Percentiles rank a stretch among this genome's conserved stretches.
These are phyloP conservation scores for fruit fly (Drosophila melanogaster) DNA, from an alignment of 1,140 invertebrate genomes.

Conservation along the genomic window Release_6_plus_ISO1_MT NT_037436.4:19518501-19519000, in stretches of 20 bases:
- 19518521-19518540: slow-evolving; percentile 65
- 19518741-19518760: slow-evolving; percentile 51
- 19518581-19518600: slow-evolving; percentile 36
- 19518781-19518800: slow-evolving; percentile 38
- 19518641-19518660: slow-evolving; percentile 76
- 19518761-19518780: not conserved
- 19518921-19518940: not conserved
- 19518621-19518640: slow-evolving; percentile 72
- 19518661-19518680: slow-evolving; percentile 53
- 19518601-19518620: slow-evolving; percentile 31
- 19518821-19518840: slow-evolving; percentile 29
- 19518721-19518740: slow-evolving; percentile 39
- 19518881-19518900: slow-evolving; percentile 42
- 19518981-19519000: too few relatives aligned
- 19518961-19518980: too few relatives aligned
- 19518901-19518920: slow-evolving; percentile 27
- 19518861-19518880: slow-evolving; percentile 40
- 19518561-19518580: slow-evolving; percentile 64
- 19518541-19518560: slow-evolving; percentile 28
- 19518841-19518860: slow-evolving; percentile 61
- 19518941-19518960: too few relatives aligned
- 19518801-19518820: slow-evolving; percentile 27
- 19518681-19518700: slow-evolving; percentile 67
- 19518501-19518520: slow-evolving; percentile 16
- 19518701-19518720: slow-evolving; percentile 15